Percentiles rank a stretch among this genome's conserved stretches.
Evolutionary conservation across 2,797 vertebrate genomes (phyloP).

Genomic region (Nyctibius grandis): DNA sequence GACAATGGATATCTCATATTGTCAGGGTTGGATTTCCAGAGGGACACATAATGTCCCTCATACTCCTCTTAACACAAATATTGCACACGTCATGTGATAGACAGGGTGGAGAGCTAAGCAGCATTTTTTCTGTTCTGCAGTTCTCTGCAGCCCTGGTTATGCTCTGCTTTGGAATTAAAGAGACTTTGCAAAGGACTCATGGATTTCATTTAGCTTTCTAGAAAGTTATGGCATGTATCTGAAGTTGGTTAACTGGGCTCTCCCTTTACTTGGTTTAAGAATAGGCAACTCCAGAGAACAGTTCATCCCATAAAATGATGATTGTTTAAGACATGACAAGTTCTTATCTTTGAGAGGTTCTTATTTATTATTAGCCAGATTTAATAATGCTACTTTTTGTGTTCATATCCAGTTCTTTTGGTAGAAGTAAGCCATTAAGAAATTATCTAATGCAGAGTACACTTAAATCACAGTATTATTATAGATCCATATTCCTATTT

Average conservation of each 20-base stretch:
- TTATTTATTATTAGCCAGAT: neutral
- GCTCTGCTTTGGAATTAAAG: neutral
- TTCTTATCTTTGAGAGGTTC: neutral
- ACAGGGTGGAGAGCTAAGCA: neutral
- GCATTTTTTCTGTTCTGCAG: neutral
- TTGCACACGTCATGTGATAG: rapidly evolving
- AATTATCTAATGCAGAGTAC: neutral
- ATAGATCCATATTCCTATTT: neutral
- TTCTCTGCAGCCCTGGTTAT: neutral
- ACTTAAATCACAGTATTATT: neutral
- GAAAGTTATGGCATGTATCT: neutral
- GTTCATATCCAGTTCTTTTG: neutral
- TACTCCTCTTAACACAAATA: neutral
- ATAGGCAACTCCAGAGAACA: neutral
- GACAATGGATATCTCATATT: neutral
- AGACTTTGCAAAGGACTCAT: neutral
- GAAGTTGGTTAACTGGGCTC: neutral
- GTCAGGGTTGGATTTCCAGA: neutral
- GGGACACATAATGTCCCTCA: neutral
- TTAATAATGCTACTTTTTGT: neutral
- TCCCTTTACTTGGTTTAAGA: neutral
- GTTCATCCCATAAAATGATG: neutral
- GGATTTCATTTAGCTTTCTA: neutral
- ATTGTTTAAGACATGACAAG: neutral
- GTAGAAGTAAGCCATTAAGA: neutral